Conservation (phyloP, 2,888 invertebrate species). For the Sympetrum striolatum region DNA sequence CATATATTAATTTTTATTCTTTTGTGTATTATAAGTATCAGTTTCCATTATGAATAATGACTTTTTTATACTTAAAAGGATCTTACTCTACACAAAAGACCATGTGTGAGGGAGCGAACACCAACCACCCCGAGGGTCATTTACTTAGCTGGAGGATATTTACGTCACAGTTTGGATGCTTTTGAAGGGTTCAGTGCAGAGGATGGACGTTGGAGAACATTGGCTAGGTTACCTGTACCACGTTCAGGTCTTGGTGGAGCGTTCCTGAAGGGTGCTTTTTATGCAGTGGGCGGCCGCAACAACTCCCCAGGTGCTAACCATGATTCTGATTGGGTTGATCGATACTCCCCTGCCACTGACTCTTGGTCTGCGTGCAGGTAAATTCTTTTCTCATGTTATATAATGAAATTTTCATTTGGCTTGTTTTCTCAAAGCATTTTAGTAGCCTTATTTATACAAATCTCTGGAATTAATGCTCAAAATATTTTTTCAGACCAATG, state of each 20-base stretch:
- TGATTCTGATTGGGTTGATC: constrained; percentile 67
- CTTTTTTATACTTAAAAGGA: constrained; percentile 64
- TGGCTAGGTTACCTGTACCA: constrained; percentile 85
- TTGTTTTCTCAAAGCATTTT: neutral
- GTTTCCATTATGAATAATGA: neutral
- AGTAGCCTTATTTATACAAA: neutral
- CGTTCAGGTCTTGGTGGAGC: constrained; percentile 87
- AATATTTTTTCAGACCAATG: constrained; percentile 70
- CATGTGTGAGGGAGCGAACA: constrained; percentile 82
- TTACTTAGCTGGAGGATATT: constrained; percentile 91
- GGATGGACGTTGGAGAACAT: constrained; percentile 81
- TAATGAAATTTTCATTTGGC: no score
- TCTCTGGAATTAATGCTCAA: no score
- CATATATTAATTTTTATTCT: no score
- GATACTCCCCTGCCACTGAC: constrained; percentile 85
- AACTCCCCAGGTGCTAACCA: constrained; percentile 82
- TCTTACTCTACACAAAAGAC: constrained; percentile 85
- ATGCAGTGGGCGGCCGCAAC: constrained; percentile 91
- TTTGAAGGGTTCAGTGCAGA: constrained; percentile 89
- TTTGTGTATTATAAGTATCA: neutral
- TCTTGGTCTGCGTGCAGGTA: constrained; percentile 78
- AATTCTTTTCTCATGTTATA: neutral
- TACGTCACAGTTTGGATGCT: constrained; percentile 82
- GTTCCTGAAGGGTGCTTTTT: constrained; percentile 86
- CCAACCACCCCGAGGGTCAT: constrained; percentile 90